A percentile compares a stretch with the other conserved stretches of the same genome.
Evolutionary conservation across 23 tunicate species (phyloP).

Genomic region (Aplidium turbinatum): DNA sequence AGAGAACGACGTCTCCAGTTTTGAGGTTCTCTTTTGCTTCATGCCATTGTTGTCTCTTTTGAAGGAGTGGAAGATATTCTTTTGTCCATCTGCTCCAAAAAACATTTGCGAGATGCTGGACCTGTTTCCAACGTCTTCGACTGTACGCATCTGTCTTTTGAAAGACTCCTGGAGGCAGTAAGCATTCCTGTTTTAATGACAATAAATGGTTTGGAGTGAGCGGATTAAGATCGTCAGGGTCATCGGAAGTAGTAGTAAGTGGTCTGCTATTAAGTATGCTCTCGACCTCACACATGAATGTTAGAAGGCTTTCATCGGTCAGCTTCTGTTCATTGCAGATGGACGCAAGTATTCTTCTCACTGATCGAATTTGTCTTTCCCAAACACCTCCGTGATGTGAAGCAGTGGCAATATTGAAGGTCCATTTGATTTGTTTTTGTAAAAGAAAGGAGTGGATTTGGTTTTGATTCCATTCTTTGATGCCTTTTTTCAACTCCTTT

Average conservation of each 20-base stretch:
- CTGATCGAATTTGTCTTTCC: conserved; percentile 47
- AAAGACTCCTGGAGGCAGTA: conserved; percentile 42
- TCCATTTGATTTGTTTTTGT: conserved; percentile 36
- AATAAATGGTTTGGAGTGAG: conserved; percentile 35
- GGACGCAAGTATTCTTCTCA: conserved; percentile 33
- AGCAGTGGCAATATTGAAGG: conserved; percentile 21
- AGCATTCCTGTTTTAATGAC: conserved; percentile 13
- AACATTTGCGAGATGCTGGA: conserved; percentile 31
- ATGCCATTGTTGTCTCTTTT: conserved; percentile 18
- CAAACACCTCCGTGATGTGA: conserved; percentile 51
- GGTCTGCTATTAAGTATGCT: conserved; percentile 24
- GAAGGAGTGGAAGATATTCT: neutral
- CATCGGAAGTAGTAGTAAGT: conserved; percentile 21
- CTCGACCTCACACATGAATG: conserved; percentile 38
- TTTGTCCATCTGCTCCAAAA: conserved; percentile 4
- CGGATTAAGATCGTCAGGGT: conserved; percentile 24
- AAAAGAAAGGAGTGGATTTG: conserved; percentile 18
- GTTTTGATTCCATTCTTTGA: conserved; percentile 32
- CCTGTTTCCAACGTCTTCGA: conserved; percentile 43
- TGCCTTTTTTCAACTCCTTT: conserved; percentile 20
- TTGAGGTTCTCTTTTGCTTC: neutral
- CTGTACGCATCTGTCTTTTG: conserved; percentile 23
- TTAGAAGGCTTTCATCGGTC: conserved; percentile 23
- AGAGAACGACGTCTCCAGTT: conserved; percentile 9
- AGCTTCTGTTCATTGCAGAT: conserved; percentile 20